These are phyloP conservation scores for Leucophora obtusa DNA, from an alignment of 2,888 invertebrate species.

Conservation along the genomic window DNA sequence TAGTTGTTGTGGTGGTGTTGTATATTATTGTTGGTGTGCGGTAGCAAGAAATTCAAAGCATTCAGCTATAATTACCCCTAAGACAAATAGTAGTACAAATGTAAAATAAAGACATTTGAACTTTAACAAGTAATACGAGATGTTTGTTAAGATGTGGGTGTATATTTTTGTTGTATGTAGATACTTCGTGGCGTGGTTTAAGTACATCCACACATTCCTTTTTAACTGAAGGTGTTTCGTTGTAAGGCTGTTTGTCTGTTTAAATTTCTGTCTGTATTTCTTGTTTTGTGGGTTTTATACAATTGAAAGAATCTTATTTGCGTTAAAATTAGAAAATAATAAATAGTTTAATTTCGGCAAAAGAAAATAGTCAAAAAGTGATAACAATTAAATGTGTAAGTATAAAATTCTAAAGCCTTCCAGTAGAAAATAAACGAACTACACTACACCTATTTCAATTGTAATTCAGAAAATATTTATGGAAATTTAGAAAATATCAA, in stretches of 20 bases:
- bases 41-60: not conserved
- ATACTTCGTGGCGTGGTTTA: not conserved
- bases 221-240: not conserved
- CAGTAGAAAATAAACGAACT: too few relatives aligned
- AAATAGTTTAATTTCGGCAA: constrained; percentile 27
- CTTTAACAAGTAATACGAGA: constrained; percentile 34
- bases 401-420: constrained; percentile 24
- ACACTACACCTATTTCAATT: too few relatives aligned
- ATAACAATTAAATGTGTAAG: constrained; percentile 16
- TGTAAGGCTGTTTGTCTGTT: too few relatives aligned
- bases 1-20: not conserved
- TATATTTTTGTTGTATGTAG: not conserved
- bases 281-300: too few relatives aligned
- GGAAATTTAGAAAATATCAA: too few relatives aligned
- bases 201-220: not conserved
- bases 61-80: constrained; percentile 14
- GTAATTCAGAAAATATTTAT: too few relatives aligned
- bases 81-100: constrained; percentile 32
- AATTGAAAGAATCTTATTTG: not conserved
- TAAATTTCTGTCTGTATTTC: too few relatives aligned
- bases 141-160: not conserved
- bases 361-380: constrained; percentile 6
- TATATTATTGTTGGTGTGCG: not conserved
- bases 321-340: constrained; percentile 32
- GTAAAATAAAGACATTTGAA: constrained; percentile 49